These are phyloP conservation scores for Sciaenops ocellatus DNA, from an alignment of 2,797 vertebrate species.

Conservation along the genomic window DNA sequence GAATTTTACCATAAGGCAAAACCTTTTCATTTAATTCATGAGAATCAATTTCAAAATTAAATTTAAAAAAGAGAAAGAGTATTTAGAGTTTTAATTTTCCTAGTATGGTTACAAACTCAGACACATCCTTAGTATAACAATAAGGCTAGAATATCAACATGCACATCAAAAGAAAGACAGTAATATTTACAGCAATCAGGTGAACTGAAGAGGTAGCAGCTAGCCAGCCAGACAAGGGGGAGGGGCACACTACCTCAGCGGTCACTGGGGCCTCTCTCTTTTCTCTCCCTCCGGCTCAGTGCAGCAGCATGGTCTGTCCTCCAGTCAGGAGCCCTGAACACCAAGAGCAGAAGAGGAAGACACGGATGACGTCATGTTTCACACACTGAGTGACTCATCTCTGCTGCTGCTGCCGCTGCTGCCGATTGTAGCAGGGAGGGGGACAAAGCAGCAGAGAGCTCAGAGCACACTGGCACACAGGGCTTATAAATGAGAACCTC, in stretches of 20 bases:
- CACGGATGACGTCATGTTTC: slow-evolving; percentile 80
- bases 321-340: slow-evolving; percentile 76
- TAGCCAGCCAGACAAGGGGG: slow-evolving; percentile 58
- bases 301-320: slow-evolving; percentile 80
- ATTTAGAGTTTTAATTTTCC: background rate
- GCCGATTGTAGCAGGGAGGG: slow-evolving; percentile 61
- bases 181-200: slow-evolving; percentile 71
- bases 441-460: slow-evolving; percentile 59
- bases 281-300: slow-evolving; percentile 73
- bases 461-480: slow-evolving; percentile 37
- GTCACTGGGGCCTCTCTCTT: slow-evolving; percentile 71
- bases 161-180: slow-evolving; percentile 26
- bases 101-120: background rate
- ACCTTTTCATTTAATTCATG: background rate
- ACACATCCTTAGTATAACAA: background rate
- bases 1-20: background rate
- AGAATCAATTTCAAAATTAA: background rate
- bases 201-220: slow-evolving; percentile 61
- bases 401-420: slow-evolving; percentile 70
- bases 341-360: slow-evolving; percentile 78
- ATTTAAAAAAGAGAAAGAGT: background rate
- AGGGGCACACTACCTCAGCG: slow-evolving; percentile 72
- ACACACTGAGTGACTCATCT: slow-evolving; percentile 83
- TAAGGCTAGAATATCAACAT: slow-evolving; percentile 18
- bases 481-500: slow-evolving; percentile 26